Conservation (phyloP, 2,113 vertebrate genomes). For the Phrynocephalus versicolor region DNA sequence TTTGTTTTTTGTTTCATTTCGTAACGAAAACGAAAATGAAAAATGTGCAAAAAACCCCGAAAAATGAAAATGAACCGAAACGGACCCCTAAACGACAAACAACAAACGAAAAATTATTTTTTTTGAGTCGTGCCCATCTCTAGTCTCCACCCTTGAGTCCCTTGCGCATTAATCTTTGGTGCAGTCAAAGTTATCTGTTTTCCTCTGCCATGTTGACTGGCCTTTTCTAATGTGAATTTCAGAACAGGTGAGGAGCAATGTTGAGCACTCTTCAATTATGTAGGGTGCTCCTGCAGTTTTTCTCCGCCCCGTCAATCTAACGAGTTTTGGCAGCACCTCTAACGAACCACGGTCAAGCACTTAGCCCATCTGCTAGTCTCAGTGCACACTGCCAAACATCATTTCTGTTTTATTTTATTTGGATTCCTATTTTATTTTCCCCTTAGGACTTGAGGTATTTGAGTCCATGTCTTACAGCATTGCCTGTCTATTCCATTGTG, state of each 20-base stretch:
- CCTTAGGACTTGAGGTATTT: not conserved
- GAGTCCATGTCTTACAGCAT: not conserved
- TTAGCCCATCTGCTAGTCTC: not conserved
- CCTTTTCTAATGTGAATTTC: not conserved
- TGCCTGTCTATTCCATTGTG: not conserved
- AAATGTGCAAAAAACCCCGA: too few relatives aligned
- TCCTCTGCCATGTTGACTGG: not conserved
- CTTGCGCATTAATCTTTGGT: not conserved
- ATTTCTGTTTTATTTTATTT: not conserved
- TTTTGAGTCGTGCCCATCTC: too few relatives aligned
- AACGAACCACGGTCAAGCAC: not conserved
- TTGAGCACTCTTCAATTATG: not conserved
- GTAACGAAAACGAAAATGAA: too few relatives aligned
- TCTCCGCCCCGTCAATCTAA: not conserved
- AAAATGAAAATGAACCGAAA: too few relatives aligned
- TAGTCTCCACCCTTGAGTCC: not conserved
- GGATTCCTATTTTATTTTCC: not conserved
- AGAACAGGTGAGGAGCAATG: not conserved
- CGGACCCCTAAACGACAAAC: too few relatives aligned
- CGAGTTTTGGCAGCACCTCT: slow-evolving; percentile 1
- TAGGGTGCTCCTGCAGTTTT: not conserved
- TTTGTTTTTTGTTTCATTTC: too few relatives aligned
- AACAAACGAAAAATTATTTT: too few relatives aligned
- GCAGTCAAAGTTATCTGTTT: not conserved
- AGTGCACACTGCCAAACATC: not conserved